Conservation (phyloP, 1,140 invertebrate genomes). For the Drosophila tristis region DNA sequence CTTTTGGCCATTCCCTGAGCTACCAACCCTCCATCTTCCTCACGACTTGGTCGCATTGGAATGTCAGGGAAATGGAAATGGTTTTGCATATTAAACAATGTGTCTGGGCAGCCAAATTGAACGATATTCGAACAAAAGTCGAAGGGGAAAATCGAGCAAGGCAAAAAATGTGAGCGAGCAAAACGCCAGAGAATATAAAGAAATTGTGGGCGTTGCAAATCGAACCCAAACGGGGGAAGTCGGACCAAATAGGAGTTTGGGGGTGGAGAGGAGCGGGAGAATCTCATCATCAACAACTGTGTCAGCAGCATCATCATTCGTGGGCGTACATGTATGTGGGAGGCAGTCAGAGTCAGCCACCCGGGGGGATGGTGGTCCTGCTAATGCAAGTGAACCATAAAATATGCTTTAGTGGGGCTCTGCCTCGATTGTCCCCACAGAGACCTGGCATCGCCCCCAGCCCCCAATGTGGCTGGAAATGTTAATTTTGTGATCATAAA, state of each 20-base stretch:
- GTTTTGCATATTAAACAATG: conserved; percentile 83
- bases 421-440: conserved; percentile 31
- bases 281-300: conserved; percentile 64
- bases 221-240: conserved; percentile 18
- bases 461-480: conserved; percentile 23
- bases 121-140: conserved; percentile 40
- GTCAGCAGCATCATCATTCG: conserved; percentile 43
- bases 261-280: conserved; percentile 17
- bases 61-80: conserved; percentile 70
- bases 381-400: conserved; percentile 78
- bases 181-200: conserved; percentile 11
- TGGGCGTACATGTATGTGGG: conserved; percentile 2
- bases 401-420: conserved; percentile 63
- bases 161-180: not conserved
- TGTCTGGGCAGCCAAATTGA: conserved; percentile 59
- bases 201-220: conserved; percentile 36
- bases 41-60: conserved; percentile 50
- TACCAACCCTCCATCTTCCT: not conserved
- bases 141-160: conserved; percentile 8
- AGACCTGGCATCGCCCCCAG: not conserved
- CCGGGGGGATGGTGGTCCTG: conserved; percentile 11
- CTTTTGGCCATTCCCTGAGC: conserved; percentile 59
- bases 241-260: not conserved
- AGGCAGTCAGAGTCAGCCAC: not conserved
- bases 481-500: conserved; percentile 55